Conservation (phyloP, 2,113 vertebrate genomes). For the Centropus bengalensis region DNA sequence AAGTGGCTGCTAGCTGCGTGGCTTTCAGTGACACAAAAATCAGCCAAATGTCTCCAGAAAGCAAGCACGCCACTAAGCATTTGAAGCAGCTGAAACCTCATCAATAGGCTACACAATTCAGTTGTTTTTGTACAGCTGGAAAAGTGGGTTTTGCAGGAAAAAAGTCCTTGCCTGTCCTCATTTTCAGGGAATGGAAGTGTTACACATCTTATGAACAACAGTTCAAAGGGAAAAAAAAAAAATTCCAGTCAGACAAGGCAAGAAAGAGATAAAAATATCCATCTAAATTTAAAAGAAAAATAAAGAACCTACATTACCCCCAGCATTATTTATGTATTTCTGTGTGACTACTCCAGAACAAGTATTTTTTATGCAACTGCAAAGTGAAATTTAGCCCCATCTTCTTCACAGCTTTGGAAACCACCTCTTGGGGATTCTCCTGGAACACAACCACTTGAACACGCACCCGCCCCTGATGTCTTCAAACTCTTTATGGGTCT, state of each 20-base stretch:
- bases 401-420: background rate
- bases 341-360: background rate
- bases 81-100: background rate
- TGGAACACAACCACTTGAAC: accelerated
- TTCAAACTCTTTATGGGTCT: background rate
- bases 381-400: background rate
- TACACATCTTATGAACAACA: background rate
- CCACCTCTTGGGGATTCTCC: background rate
- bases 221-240: background rate
- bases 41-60: background rate
- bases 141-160: background rate
- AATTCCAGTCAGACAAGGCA: background rate
- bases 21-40: background rate
- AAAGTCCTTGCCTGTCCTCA: background rate
- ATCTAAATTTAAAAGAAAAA: background rate
- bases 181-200: background rate
- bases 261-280: background rate
- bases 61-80: background rate
- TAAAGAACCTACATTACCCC: no score
- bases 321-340: background rate
- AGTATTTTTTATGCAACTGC: background rate
- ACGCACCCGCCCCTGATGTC: background rate
- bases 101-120: background rate
- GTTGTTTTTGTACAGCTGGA: background rate
- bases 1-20: accelerated